Base-by-base conservation (phyloP, 2,888 invertebrate genomes). In the Agrotis clavis region DNA sequence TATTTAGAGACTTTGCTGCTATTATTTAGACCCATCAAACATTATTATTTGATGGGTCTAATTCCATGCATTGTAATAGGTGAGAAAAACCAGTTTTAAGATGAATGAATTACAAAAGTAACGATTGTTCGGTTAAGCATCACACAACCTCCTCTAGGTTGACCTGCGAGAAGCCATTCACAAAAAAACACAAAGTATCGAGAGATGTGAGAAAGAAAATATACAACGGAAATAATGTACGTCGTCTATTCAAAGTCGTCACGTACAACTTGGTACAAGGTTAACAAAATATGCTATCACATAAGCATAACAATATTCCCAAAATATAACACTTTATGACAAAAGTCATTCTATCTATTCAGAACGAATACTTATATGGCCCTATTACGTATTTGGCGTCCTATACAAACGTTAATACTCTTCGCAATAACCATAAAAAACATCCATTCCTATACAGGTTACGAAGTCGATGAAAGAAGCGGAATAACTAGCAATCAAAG, bases 401-500 rank as follows among this genome's bases (percentile, higher is more conserved):
- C 53, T 9, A 71, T n/a, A 63, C 57, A 71, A 81, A 62, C 63
- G 66, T 63, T 77, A 77, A 77, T 71, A 56, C 30, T 30, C 70
- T 57, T 25, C 14, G 53, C 66, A 59, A 67, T 67, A 81, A 77
- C 81, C 71, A 66, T 81, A 81, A 81, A 78, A 76, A 67, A 81
- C 48, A 45, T 48, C 21, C 21, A 81, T 67, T 77, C 14, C 60
- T 51, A 63, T 67, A 71, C 71, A 71, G 72, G 78, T 82, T 82
- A 63, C 63, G 66, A 77, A 82, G 64, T 73, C 82, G 54, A 63
- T 67, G 61, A 78, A 84, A 70, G 70, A 71, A 82, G 18, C 56
- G 56, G 48, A 81, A 74, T 74, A 80, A 81, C 79, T 81, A 66
- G 79, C 79, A 81, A 79, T 82, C 83, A 79, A 79, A 66, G 51